A percentile compares a stretch with the other conserved stretches of the same genome.
These are phyloP conservation scores for Hippocampus comes DNA, from an alignment of 2,113 vertebrate genomes.

Conservation along the genomic window DNA sequence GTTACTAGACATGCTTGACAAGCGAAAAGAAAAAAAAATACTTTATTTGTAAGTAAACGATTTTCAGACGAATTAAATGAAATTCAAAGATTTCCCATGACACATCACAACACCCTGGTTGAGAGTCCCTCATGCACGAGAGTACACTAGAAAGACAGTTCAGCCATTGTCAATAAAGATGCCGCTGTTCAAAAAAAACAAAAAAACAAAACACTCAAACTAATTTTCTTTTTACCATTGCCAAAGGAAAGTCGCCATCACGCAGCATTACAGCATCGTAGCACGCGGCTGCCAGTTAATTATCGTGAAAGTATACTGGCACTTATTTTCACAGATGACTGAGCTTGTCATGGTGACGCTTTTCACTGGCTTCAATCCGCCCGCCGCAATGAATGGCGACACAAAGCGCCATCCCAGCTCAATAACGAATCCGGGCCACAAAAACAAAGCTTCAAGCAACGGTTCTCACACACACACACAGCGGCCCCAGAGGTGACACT, in stretches of 20 bases:
- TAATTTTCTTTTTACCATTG: background rate
- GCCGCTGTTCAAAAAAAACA: background rate
- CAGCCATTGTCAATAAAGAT: background rate
- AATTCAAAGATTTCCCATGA: no score
- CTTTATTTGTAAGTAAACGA: no score
- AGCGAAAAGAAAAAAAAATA: no score
- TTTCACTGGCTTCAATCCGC: constrained; percentile 66
- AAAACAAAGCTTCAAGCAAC: constrained; percentile 62
- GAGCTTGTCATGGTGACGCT: constrained; percentile 69
- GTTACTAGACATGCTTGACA: no score
- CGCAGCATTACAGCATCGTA: constrained; percentile 57
- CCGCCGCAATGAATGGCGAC: constrained; percentile 50
- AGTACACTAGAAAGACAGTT: background rate
- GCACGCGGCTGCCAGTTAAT: constrained; percentile 67
- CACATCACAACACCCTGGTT: no score
- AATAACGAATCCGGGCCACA: constrained; percentile 54
- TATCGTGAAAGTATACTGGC: constrained; percentile 56
- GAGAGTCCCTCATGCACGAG: background rate
- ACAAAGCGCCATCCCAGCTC: constrained; percentile 66
- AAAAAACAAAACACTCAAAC: background rate
- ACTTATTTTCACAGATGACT: constrained; percentile 77
- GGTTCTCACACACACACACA: constrained; percentile 74
- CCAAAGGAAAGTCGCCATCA: constrained; percentile 38
- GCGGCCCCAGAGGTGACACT: constrained; percentile 57
- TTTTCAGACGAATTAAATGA: no score